Evolutionary conservation across 2,797 vertebrate species (phyloP).

Genomic region (Rachycentron canadum): DNA sequence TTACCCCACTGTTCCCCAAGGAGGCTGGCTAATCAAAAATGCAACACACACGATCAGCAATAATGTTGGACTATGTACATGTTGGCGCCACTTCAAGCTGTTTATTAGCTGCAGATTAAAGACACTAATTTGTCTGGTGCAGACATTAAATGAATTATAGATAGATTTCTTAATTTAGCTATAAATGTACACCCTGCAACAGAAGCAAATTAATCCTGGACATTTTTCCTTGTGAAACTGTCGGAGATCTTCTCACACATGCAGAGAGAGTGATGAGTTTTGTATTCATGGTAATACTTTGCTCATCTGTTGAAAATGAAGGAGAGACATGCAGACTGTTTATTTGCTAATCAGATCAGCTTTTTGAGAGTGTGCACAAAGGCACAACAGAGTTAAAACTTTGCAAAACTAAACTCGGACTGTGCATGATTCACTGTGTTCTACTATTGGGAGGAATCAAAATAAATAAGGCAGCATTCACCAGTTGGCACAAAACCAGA

Average conservation of each 20-base stretch:
- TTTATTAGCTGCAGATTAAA: constrained; percentile 59
- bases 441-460: constrained; percentile 34
- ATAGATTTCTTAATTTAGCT: constrained; percentile 52
- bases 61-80: constrained; percentile 44
- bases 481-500: constrained; percentile 51
- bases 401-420: not conserved
- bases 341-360: constrained; percentile 19
- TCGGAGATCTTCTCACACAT: constrained; percentile 40
- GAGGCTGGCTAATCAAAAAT: constrained; percentile 61
- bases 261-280: constrained; percentile 56
- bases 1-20: constrained; percentile 30
- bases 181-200: constrained; percentile 55
- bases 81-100: constrained; percentile 53
- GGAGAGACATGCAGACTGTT: not conserved
- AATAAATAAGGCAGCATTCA: constrained; percentile 42
- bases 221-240: constrained; percentile 43
- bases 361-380: constrained; percentile 27
- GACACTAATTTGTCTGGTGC: constrained; percentile 58
- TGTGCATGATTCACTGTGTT: constrained; percentile 17
- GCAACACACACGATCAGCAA: constrained; percentile 51
- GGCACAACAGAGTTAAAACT: constrained; percentile 10
- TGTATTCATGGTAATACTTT: constrained; percentile 16
- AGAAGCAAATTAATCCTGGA: constrained; percentile 58
- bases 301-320: constrained; percentile 28
- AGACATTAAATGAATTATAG: constrained; percentile 58